A percentile compares a stretch with the other conserved stretches of the same genome.
phyloP scores from a whole-genome alignment of 2,113 vertebrate species.

The Periophthalmus modestus region DNA sequence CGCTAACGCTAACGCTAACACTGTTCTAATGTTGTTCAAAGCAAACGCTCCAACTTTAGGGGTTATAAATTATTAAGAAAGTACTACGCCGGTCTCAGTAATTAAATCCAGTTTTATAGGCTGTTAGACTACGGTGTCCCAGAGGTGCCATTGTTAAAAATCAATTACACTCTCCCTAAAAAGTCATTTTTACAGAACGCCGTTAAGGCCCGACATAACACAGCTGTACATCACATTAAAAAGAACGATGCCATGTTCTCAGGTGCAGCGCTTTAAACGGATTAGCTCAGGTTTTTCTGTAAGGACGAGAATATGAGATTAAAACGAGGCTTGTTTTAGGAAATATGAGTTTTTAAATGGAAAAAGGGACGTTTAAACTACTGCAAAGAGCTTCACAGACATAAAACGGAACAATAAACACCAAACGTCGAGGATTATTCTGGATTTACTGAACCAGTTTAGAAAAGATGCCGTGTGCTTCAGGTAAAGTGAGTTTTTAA shows the following conservation, averaged over 20 bases:
- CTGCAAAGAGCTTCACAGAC: no score
- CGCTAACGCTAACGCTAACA: not conserved
- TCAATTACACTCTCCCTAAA: constrained; percentile 8
- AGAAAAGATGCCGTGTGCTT: no score
- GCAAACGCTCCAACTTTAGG: not conserved
- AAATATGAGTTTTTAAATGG: no score
- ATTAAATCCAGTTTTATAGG: constrained; percentile 6
- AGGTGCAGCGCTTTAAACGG: no score
- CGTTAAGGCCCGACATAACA: constrained; percentile 3
- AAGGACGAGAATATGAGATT: no score
- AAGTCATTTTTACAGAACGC: not conserved
- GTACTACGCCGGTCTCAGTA: not conserved
- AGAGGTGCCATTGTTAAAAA: not conserved
- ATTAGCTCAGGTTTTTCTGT: no score
- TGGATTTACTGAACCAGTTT: no score
- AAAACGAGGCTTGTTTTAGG: no score
- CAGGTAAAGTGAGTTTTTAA: no score
- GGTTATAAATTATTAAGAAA: constrained; percentile 4
- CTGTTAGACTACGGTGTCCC: not conserved
- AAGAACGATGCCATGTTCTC: not conserved
- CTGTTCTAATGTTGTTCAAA: not conserved
- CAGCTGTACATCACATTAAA: constrained; percentile 10
- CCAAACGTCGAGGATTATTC: no score
- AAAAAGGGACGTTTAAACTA: no score
- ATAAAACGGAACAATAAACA: no score